phyloP scores from a whole-genome alignment of 2,888 invertebrate genomes.

The Melikaiella ostensackeni region DNA sequence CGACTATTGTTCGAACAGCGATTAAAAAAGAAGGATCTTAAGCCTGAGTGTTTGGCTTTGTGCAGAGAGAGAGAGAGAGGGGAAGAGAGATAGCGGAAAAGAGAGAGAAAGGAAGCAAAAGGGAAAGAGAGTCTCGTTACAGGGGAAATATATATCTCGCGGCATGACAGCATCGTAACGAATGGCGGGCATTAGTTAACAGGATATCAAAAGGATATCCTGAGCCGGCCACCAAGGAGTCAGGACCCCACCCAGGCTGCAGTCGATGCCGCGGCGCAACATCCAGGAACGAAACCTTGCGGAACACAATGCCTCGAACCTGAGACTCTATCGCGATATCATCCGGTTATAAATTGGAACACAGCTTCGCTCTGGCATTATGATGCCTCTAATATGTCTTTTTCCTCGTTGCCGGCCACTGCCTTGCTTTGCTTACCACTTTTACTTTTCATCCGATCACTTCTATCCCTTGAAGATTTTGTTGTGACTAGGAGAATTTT shows the following conservation, averaged over 20 bases:
- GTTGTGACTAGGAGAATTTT: too few species aligned
- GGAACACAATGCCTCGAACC: constrained; percentile 76
- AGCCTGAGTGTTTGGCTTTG: constrained; percentile 13
- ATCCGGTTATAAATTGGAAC: constrained; percentile 77
- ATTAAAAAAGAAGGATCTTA: constrained; percentile 1
- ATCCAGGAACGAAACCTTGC: constrained; percentile 66
- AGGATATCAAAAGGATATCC: constrained; percentile 77
- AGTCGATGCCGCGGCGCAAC: constrained; percentile 66
- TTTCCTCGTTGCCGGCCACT: constrained; percentile 64
- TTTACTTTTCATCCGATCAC: constrained; percentile 18
- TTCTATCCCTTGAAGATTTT: not conserved
- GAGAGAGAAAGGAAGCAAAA: not conserved
- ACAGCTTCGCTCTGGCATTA: constrained; percentile 76
- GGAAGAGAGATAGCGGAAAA: constrained; percentile 49
- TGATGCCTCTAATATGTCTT: constrained; percentile 78
- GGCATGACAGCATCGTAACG: constrained; percentile 69
- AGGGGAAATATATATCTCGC: constrained; percentile 67
- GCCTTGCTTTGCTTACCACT: not conserved
- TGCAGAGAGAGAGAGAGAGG: not conserved
- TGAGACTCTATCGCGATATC: constrained; percentile 77
- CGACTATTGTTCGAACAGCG: constrained; percentile 30
- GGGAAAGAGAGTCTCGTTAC: constrained; percentile 62
- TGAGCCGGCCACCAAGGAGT: constrained; percentile 74
- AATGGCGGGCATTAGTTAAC: constrained; percentile 77
- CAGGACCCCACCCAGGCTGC: constrained; percentile 72